Conservation (phyloP, 2,113 vertebrate genomes). For the Ictalurus furcatus region DNA sequence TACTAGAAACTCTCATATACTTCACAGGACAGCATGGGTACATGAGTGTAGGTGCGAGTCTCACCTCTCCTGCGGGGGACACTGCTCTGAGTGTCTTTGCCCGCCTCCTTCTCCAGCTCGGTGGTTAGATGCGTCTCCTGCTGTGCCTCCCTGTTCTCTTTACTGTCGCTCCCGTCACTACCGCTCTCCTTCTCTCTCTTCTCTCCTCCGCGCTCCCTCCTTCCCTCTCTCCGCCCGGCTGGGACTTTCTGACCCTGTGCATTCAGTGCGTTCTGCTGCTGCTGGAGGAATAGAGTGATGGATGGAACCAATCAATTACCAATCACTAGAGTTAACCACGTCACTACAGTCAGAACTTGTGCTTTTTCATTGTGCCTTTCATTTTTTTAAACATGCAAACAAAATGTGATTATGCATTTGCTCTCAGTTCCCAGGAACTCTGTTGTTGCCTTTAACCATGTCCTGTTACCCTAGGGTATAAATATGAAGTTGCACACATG, state of each 20-base stretch:
- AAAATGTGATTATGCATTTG: neutral
- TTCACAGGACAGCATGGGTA: neutral
- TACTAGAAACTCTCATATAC: neutral
- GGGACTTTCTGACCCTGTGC: slow-evolving; percentile 77
- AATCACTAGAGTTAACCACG: neutral
- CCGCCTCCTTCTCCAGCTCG: slow-evolving; percentile 70
- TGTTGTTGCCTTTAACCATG: neutral
- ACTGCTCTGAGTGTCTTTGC: slow-evolving; percentile 75
- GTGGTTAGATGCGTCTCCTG: slow-evolving; percentile 61
- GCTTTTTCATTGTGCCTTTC: neutral
- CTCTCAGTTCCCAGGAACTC: neutral
- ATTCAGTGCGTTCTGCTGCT: slow-evolving; percentile 78
- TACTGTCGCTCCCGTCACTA: slow-evolving; percentile 79
- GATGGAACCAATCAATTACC: neutral
- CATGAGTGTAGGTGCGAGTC: slow-evolving; percentile 36
- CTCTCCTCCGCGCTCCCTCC: slow-evolving; percentile 66
- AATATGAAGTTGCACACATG: neutral
- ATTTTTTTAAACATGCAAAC: neutral
- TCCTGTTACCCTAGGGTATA: neutral
- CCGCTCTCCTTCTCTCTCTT: slow-evolving; percentile 76
- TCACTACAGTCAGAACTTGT: neutral
- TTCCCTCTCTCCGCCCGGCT: slow-evolving; percentile 75
- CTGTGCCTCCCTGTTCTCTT: slow-evolving; percentile 82
- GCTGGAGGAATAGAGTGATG: slow-evolving; percentile 52
- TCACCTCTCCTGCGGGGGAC: slow-evolving; percentile 85